phyloP scores from a whole-genome alignment of 2,113 vertebrate genomes.

The Coryphaenoides rupestris region DNA sequence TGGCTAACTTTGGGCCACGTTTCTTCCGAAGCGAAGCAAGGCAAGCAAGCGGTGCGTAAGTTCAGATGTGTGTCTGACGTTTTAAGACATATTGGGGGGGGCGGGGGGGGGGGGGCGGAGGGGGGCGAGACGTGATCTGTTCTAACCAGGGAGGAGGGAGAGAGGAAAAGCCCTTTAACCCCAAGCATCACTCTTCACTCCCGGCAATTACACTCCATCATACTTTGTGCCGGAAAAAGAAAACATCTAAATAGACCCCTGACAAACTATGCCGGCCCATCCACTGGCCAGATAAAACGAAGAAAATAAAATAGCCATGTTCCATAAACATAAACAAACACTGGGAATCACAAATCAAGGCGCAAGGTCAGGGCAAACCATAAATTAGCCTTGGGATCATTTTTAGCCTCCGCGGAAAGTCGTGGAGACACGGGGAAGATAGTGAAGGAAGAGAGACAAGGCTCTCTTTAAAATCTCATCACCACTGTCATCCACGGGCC shows the following conservation, averaged over 20 bases:
- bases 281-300: constrained; percentile 68
- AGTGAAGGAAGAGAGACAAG: constrained; percentile 54
- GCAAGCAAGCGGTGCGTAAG: too few relatives aligned
- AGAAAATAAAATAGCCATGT: constrained; percentile 50
- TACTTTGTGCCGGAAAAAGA: constrained; percentile 66
- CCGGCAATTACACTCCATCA: constrained; percentile 66
- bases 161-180: constrained; percentile 72
- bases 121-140: constrained; percentile 24
- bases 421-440: constrained; percentile 34
- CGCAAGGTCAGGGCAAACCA: constrained; percentile 54
- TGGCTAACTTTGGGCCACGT: constrained; percentile 8
- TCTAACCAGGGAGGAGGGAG: constrained; percentile 53
- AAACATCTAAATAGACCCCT: constrained; percentile 73
- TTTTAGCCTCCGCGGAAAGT: constrained; percentile 56
- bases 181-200: constrained; percentile 52
- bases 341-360: constrained; percentile 66
- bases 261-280: constrained; percentile 65
- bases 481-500: constrained; percentile 50
- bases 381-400: constrained; percentile 68
- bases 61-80: constrained; percentile 20
- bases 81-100: constrained; percentile 20
- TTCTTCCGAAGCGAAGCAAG: too few relatives aligned
- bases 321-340: constrained; percentile 75
- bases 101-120: too few relatives aligned
- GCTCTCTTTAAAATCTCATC: constrained; percentile 76